Base-by-base conservation (phyloP, 1,140 invertebrate species). In the Globodera rostochiensis region DNA sequence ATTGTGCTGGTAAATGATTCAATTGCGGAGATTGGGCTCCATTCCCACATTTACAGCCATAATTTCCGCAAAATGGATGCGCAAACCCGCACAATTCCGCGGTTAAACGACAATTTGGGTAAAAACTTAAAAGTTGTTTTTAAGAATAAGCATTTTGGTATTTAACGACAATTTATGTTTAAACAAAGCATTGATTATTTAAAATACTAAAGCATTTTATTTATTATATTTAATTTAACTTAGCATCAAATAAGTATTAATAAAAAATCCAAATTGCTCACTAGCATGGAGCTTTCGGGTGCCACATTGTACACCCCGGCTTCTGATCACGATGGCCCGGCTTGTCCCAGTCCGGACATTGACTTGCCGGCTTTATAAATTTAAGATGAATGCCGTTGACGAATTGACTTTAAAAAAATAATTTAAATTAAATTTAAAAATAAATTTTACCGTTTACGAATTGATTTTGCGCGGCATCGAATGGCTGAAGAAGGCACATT, bases 11-110 rank as follows among this genome's bases (percentile, higher is more conserved):
- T 49, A 76, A 64, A 50, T 76, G 74, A 47, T 76, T 76, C 74
- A 76, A 7, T 19, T 76, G 74, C 15, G 66, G 74, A 19, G 74
- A 76, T 64, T 66, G 74, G 19, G n/a, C 46, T 57, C 45, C 50
- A 64, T 36, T 25, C 46, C 25, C 74, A 19, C 74, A 76, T 57
- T 76, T 66, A 47, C 74, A 76, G 11, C 57, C 57, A 76, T 57
- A 7, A n/a, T 76, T 66, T 7, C 19, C 74, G n/a, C 74, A 76
- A 57, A 76, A 76, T 21, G 74, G 74, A 21, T 76, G 74, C 6
- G 57, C 74, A 76, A 76, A 76, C 45, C 74, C 74, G n/a, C 74
- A 76, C 57, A 76, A 57, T 46, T 76, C 74, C 8, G 74, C 74
- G 8, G 74, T 76, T 46, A 76, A n/a, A 57, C 74, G 74, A 46